Conservation (phyloP, 35 echinoderm and acorn worm species). For the Heliocidaris tuberculata region DNA sequence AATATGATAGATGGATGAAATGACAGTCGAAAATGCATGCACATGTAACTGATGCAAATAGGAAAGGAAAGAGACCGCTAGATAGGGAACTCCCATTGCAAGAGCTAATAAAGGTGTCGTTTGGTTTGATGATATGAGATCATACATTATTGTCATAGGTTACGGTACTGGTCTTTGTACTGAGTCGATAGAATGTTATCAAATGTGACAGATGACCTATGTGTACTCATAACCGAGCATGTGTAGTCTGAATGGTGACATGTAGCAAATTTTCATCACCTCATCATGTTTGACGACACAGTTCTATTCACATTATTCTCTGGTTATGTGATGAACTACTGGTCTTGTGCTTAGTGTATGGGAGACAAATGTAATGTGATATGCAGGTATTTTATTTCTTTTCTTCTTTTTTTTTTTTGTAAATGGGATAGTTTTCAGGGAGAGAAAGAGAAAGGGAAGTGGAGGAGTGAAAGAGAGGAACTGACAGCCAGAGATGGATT, state of each 20-base stretch:
- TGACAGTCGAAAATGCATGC: background rate
- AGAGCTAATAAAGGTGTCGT: too few species aligned
- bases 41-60: background rate
- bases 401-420: too few species aligned
- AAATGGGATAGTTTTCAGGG: too few species aligned
- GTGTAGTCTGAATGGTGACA: background rate
- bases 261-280: background rate
- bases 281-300: background rate
- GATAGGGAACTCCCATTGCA: too few species aligned
- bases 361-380: background rate
- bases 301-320: too few species aligned
- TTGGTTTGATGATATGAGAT: background rate
- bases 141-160: background rate
- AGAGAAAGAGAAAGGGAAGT: too few species aligned
- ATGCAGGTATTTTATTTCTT: background rate
- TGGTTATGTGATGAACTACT: too few species aligned
- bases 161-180: background rate
- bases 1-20: background rate
- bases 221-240: background rate
- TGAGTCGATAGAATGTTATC: background rate
- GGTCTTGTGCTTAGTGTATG: too few species aligned
- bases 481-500: too few species aligned
- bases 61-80: too few species aligned
- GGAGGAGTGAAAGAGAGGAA: background rate
- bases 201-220: background rate